These are phyloP conservation scores for Heliconius aoede DNA, from an alignment of 2,888 invertebrate genomes.

Conservation along the genomic window DNA sequence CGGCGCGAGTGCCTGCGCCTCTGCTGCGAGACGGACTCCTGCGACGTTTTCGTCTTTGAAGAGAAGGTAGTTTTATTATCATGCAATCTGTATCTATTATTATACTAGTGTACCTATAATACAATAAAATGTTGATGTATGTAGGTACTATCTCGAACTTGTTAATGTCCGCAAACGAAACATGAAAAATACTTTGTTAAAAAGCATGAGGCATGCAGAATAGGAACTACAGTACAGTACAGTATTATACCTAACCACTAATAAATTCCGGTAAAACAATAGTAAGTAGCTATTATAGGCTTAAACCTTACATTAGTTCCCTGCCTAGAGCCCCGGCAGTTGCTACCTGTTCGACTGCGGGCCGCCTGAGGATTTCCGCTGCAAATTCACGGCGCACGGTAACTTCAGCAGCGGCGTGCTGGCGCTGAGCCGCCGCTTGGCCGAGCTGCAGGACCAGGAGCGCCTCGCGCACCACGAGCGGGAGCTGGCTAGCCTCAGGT, in stretches of 20 bases:
- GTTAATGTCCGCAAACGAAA: no score
- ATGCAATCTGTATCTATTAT: not conserved
- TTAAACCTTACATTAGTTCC: no score
- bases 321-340: constrained; percentile 88
- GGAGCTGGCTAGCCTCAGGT: constrained; percentile 88
- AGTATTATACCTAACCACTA: no score
- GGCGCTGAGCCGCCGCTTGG: constrained; percentile 85
- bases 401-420: constrained; percentile 95
- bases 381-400: constrained; percentile 94
- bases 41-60: constrained; percentile 96
- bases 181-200: no score
- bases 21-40: constrained; percentile 93
- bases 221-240: no score
- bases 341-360: constrained; percentile 97
- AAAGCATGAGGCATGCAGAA: no score
- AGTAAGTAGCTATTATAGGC: no score
- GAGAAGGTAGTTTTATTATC: constrained; percentile 87
- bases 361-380: constrained; percentile 94
- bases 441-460: constrained; percentile 88
- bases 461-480: constrained; percentile 89
- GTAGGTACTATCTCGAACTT: no score
- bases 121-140: not conserved
- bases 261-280: no score
- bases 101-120: not conserved
- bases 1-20: constrained; percentile 92